Percentiles rank a stretch among this genome's conserved stretches.
These are phyloP conservation scores for Pocillopora grandis DNA, from an alignment of 92 coral and sea anemone species.

Conservation along the genomic window DNA sequence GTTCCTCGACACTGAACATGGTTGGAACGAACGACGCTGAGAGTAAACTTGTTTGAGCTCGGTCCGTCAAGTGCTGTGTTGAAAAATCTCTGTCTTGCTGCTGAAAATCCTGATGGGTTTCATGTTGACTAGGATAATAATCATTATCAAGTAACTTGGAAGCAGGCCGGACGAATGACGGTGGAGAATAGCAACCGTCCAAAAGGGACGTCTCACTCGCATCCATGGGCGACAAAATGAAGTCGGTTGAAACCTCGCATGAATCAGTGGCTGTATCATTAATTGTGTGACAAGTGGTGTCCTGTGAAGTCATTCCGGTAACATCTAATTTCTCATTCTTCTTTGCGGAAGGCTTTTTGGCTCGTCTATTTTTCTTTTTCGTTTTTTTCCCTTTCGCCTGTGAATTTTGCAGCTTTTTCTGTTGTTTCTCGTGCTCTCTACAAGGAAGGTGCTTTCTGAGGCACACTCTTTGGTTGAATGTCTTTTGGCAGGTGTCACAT, in stretches of 20 bases:
- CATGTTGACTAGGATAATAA: constrained; percentile 12
- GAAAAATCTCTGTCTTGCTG: constrained; percentile 18
- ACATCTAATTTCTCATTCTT: neutral
- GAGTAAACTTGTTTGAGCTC: constrained; percentile 19
- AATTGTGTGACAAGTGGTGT: neutral
- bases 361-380: constrained; percentile 6
- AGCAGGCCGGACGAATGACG: constrained; percentile 39
- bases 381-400: constrained; percentile 20
- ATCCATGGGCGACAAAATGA: constrained; percentile 16
- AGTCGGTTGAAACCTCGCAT: constrained; percentile 12
- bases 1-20: constrained; percentile 39
- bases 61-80: constrained; percentile 13
- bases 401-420: constrained; percentile 51
- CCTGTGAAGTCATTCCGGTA: neutral
- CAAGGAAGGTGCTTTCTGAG: constrained; percentile 82
- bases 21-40: constrained; percentile 12
- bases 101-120: neutral
- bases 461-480: constrained; percentile 72
- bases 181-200: constrained; percentile 12
- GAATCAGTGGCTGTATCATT: constrained; percentile 1
- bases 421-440: constrained; percentile 67
- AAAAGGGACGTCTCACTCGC: constrained; percentile 5
- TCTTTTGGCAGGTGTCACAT: constrained; percentile 72
- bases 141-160: constrained; percentile 26
- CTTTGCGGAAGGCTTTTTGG: constrained; percentile 2